A percentile compares a stretch with the other conserved stretches of the same genome.
Evolutionary conservation across 2,113 vertebrate species (phyloP).

Genomic region (Tragelaphus imberbis): DNA sequence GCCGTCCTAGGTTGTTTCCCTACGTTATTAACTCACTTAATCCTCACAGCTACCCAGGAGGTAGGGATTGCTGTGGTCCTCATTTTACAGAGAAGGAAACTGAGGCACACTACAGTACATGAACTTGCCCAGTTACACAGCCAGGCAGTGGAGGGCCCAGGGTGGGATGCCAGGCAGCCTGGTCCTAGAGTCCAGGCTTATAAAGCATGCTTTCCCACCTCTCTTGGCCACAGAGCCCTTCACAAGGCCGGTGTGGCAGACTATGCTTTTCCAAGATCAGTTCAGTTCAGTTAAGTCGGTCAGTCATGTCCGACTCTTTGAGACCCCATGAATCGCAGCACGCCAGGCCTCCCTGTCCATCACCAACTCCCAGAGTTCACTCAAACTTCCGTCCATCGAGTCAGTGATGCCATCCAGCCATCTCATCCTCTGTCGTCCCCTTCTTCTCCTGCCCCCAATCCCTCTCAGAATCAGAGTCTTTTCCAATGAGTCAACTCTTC

Average conservation of each 20-base stretch:
- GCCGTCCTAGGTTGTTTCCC: neutral
- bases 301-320: too few relatives aligned
- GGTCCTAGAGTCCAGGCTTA: neutral
- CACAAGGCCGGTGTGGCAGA: neutral
- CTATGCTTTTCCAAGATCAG: neutral
- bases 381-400: too few relatives aligned
- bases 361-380: too few relatives aligned
- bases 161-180: too few relatives aligned
- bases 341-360: too few relatives aligned
- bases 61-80: neutral
- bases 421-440: too few relatives aligned
- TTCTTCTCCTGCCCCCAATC: too few relatives aligned
- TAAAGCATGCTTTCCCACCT: neutral
- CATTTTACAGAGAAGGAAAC: neutral
- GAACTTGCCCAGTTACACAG: neutral
- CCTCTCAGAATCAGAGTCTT: too few relatives aligned
- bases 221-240: neutral
- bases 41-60: neutral
- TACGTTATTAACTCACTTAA: neutral
- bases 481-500: too few relatives aligned
- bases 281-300: rapidly evolving
- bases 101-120: neutral
- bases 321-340: too few relatives aligned
- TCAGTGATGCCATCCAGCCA: too few relatives aligned
- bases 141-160: too few relatives aligned